A percentile compares a stretch with the other conserved stretches of the same genome.
Evolutionary conservation across 2,888 invertebrate genomes (phyloP).

Genomic region (Diarsia rubi): DNA sequence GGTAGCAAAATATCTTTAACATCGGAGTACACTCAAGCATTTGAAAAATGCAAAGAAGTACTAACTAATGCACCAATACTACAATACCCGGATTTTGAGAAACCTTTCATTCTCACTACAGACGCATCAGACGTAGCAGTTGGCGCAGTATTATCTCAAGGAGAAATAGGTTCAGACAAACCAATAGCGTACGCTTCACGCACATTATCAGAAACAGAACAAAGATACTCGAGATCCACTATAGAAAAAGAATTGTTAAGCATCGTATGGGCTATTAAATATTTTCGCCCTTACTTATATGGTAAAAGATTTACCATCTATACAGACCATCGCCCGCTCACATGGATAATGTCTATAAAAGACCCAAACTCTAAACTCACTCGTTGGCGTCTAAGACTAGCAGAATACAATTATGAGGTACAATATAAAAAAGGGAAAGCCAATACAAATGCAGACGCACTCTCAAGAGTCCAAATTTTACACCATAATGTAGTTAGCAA

Average conservation of each 20-base stretch:
- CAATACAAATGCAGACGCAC: conserved; percentile 68
- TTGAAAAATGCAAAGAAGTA: neutral
- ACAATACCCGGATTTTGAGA: conserved; percentile 72
- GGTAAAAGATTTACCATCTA: conserved; percentile 75
- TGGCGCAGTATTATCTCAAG: conserved; percentile 69
- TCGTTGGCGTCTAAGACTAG: neutral
- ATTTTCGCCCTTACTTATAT: conserved; percentile 75
- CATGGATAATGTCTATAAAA: conserved; percentile 72
- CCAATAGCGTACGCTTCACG: conserved; percentile 66
- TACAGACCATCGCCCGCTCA: conserved; percentile 78
- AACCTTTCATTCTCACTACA: conserved; percentile 67
- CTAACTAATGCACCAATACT: neutral
- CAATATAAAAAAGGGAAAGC: conserved; percentile 64
- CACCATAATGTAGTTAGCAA: conserved; percentile 15
- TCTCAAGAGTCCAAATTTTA: conserved; percentile 63
- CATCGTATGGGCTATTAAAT: conserved; percentile 74
- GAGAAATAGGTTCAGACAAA: conserved; percentile 63
- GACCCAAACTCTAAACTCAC: conserved; percentile 75
- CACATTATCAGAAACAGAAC: conserved; percentile 64
- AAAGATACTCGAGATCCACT: conserved; percentile 59
- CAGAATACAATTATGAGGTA: neutral
- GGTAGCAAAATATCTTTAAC: neutral
- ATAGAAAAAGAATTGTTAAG: conserved; percentile 76
- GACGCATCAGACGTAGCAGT: conserved; percentile 68
- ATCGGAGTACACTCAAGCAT: neutral